Conservation (phyloP, 2,888 invertebrate species). For the Scelioninae gen. 1 region DNA sequence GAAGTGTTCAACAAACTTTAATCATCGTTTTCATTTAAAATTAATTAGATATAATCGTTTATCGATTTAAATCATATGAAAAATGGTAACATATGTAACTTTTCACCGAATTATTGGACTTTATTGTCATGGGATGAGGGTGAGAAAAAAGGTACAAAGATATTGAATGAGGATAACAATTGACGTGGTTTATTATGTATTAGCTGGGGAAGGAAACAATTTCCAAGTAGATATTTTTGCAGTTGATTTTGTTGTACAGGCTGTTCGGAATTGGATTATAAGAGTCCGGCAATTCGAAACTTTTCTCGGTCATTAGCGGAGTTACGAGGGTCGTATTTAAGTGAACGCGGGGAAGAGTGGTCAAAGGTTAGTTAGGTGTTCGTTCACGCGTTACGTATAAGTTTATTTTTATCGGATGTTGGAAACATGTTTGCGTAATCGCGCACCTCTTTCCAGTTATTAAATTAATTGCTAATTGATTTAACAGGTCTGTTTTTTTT, state of each 20-base stretch:
- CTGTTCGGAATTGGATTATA: constrained; percentile 51
- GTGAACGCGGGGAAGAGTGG: constrained; percentile 3
- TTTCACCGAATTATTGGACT: no score
- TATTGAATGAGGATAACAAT: constrained; percentile 22
- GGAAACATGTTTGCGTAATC: constrained; percentile 46
- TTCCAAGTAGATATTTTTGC: constrained; percentile 9
- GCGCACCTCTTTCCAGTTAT: background rate
- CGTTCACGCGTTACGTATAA: constrained; percentile 38
- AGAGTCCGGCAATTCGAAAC: constrained; percentile 48
- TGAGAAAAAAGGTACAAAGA: no score
- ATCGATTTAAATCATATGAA: no score
- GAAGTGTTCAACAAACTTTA: no score
- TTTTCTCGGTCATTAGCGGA: constrained; percentile 50
- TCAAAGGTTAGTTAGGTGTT: constrained; percentile 28
- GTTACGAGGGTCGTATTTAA: constrained; percentile 34
- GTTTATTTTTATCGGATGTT: constrained; percentile 48
- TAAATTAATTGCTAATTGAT: constrained; percentile 34
- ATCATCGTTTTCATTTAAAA: no score
- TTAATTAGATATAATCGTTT: no score
- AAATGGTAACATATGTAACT: no score
- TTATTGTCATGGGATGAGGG: no score
- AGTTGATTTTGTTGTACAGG: constrained; percentile 34
- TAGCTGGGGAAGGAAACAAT: constrained; percentile 9
- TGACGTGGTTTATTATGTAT: constrained; percentile 38
- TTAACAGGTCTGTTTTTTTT: no score